Conservation (phyloP, 1,140 invertebrate species). For the Trichoplusia ni region DNA sequence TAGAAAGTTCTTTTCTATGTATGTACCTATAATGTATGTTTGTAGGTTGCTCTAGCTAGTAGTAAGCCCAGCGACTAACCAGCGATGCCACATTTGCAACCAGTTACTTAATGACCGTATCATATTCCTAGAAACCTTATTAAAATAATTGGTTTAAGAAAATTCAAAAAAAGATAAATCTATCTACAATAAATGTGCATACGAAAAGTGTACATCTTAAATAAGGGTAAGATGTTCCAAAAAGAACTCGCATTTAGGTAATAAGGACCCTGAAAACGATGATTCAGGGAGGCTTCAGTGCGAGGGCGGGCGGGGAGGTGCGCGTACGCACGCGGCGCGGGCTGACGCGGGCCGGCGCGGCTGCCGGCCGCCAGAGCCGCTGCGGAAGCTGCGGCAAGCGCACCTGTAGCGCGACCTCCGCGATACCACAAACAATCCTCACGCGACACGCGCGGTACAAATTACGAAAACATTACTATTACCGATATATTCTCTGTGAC, state of each 20-base stretch:
- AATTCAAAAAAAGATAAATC: too few relatives aligned
- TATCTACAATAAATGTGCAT: too few relatives aligned
- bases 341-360: conserved; percentile 37
- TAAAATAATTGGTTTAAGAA: too few relatives aligned
- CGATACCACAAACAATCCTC: conserved; percentile 12
- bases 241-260: conserved; percentile 2
- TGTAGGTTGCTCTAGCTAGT: conserved; percentile 11
- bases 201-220: too few relatives aligned
- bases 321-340: conserved; percentile 74
- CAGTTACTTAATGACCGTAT: neutral
- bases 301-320: conserved; percentile 60
- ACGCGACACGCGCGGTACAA: conserved; percentile 34
- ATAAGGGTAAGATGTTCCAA: too few relatives aligned
- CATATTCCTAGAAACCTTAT: too few relatives aligned
- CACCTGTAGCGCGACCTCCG: conserved; percentile 50
- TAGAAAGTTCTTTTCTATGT: conserved; percentile 21
- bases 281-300: conserved; percentile 59
- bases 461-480: conserved; percentile 20
- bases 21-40: conserved; percentile 18
- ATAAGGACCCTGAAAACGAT: conserved; percentile 57
- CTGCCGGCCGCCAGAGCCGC: conserved; percentile 53
- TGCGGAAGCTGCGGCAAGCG: conserved; percentile 70
- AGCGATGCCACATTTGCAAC: conserved; percentile 1
- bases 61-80: too few relatives aligned
- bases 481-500: conserved; percentile 40